Evolutionary conservation across 1,140 invertebrate genomes (phyloP), one percentile per base, ranked within the genome.

Genomic region (Zaprionus nigranus): DNA sequence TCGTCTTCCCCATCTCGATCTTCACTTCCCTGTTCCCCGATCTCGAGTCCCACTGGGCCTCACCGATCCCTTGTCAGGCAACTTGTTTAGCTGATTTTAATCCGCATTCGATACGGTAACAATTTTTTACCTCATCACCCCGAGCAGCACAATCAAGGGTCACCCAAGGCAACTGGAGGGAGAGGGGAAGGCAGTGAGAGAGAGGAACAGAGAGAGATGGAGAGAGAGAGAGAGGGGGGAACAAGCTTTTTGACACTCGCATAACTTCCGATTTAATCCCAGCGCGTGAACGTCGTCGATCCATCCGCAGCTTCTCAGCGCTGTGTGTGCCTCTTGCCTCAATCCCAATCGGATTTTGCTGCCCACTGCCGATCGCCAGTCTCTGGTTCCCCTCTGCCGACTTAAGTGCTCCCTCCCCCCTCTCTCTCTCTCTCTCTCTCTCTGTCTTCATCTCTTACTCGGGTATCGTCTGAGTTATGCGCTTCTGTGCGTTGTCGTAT

Each of bases 251-350:
- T 90, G 85, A 85, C 85, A 88, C 65, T 81, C 85, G 85, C 85
- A 88, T 88, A 88, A 88, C 85, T 88, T 88, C 85, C 85, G 85
- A 88, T 88, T 90, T 88, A 88, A 88, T 88, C 85, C 85, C 85
- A 85, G 71, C 78, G 84, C 85, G 67, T 83, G 81, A 84, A 87
- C 64, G 83, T 78, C 61, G 81, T 87, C 79, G 66, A 69, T 77
- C 75, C 64, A 65, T 61, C 68, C 69, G 43, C 54, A 46, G 38
- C 24, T 34, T 28, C 38, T 20, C 38, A 30, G 22, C 61, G 13
- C n/a, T 3, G 40, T 43, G 6, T 60, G 15, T 30, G 38, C 40
- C 17, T 36, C 65, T 57, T 51, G 72, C 57, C 57, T 60, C 56
- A 36, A 57, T 77, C 68, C 53, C 17, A 56, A 43, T 57, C 75